phyloP scores from a whole-genome alignment of 2,113 vertebrate genomes.

The Platycercus adscitus region DNA sequence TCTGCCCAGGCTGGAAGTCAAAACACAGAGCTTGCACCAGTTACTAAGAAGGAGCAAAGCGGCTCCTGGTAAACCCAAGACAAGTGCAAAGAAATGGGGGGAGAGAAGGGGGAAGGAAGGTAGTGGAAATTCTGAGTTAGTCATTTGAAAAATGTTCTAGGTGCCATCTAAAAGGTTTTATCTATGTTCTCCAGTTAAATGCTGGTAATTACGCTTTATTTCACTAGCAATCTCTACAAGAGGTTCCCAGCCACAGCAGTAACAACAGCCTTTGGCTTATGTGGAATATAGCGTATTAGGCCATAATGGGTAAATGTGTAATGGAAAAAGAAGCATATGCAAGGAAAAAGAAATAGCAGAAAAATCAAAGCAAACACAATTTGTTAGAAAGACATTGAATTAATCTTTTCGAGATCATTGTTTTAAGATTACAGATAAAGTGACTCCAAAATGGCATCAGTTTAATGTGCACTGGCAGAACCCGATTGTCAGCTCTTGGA shows the following conservation, averaged over 20 bases:
- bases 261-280: not conserved
- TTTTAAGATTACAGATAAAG: slow-evolving; percentile 53
- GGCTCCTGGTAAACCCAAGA: too few relatives aligned
- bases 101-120: not conserved
- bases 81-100: not conserved
- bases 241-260: not conserved
- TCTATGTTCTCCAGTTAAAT: not conserved
- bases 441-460: slow-evolving; percentile 49
- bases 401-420: slow-evolving; percentile 32
- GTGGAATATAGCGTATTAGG: not conserved
- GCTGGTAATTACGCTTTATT: not conserved
- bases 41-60: too few relatives aligned
- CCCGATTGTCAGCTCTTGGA: slow-evolving; percentile 30
- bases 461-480: slow-evolving; percentile 54
- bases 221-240: slow-evolving; percentile 44
- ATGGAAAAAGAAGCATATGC: not conserved
- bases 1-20: too few relatives aligned
- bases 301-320: not conserved
- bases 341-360: slow-evolving; percentile 9
- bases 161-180: not conserved
- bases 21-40: too few relatives aligned
- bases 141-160: not conserved
- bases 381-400: slow-evolving; percentile 27
- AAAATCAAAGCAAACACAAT: slow-evolving; percentile 17
- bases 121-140: not conserved